Evolutionary conservation across 1,140 invertebrate species (phyloP), one percentile per base, ranked within the genome.

Genomic region (Limonius californicus): DNA sequence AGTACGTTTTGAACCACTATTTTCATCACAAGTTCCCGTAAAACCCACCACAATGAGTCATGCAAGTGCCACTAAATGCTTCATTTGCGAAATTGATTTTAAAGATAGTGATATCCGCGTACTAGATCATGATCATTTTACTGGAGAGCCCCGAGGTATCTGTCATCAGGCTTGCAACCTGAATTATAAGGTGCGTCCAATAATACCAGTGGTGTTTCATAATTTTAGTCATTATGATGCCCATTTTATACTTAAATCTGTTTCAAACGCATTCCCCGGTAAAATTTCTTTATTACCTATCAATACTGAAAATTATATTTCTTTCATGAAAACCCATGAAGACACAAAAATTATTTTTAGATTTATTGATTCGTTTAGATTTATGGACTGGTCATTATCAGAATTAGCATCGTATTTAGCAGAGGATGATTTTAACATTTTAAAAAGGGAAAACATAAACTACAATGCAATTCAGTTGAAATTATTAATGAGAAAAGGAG

Each of bases 341-440:
- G 45, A 54, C 35, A 68, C 60, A 16, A 50, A 59, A 4, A 23
- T 70, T 32, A 30, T 65, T 42, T 67, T 71, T 9, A 27, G 59
- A 57, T 71, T 74, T 42, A 65, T 74, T 1, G 69, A 71, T 57
- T 70, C 66, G 6, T 70, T 65, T 61, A 11, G 67, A 23, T 71
- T 71, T 27, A 67, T 68, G 63, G 15, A 60, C 12, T 59, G 18
- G 15, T 62, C 59, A 9, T 35, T 71, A 14, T 65, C 71, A 0
- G 66, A 63, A 61, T 63, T 72, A 59, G 45, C 70, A 4, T 62
- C 45, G 8, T 65, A 64, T 67, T 60, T 72, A 4, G 15, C 23
- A 53, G 16, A 15, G 6, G 23, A 50, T 15, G 16, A 32, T 53
- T 57, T 62, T 39, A 7, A 43, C 23, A 54, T 54, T 15, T n/a